phyloP scores from a whole-genome alignment of 2,113 vertebrate genomes.

The Podiceps cristatus region DNA sequence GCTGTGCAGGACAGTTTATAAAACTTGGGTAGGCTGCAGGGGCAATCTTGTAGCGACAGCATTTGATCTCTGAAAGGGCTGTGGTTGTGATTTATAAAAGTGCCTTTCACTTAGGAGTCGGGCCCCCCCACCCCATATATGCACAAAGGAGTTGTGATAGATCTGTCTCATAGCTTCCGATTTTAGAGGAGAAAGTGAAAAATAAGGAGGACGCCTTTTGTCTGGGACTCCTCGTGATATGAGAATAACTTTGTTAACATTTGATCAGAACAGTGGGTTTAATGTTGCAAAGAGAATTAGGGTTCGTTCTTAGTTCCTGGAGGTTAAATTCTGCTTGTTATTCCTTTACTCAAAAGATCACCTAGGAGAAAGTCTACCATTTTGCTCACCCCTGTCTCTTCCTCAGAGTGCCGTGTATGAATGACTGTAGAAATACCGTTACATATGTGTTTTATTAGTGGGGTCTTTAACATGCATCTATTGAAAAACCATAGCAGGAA shows the following conservation, averaged over 20 bases:
- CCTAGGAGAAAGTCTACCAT: background rate
- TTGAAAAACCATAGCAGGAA: background rate
- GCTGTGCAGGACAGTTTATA: background rate
- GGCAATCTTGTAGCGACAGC: too few relatives aligned
- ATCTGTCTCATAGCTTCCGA: background rate
- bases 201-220: background rate
- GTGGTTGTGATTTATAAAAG: background rate
- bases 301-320: background rate
- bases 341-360: background rate
- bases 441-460: background rate
- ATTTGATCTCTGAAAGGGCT: background rate
- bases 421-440: background rate
- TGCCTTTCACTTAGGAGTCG: background rate
- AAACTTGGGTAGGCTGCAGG: background rate
- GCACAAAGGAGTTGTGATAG: background rate
- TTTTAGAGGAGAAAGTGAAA: background rate
- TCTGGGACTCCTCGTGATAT: background rate
- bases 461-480: background rate
- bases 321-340: background rate
- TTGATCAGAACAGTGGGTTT: background rate
- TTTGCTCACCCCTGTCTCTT: background rate
- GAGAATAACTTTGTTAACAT: background rate
- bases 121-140: too few relatives aligned
- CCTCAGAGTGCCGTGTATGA: background rate
- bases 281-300: background rate